These are phyloP conservation scores for Sesia bembeciformis DNA, from an alignment of 2,888 invertebrate genomes.

Conservation along the genomic window DNA sequence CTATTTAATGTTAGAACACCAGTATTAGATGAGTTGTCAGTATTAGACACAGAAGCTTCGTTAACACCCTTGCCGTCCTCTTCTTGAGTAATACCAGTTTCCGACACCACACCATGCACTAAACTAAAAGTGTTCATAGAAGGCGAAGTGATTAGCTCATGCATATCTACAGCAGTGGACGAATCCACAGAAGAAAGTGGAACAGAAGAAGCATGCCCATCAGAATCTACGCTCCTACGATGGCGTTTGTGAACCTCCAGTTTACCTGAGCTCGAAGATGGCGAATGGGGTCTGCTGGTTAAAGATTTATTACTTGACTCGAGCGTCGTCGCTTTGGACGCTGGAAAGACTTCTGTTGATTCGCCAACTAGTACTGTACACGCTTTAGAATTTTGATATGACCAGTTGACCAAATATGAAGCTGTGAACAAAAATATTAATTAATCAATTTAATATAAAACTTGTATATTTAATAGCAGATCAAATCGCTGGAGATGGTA, in stretches of 20 bases:
- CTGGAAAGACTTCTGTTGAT: constrained; percentile 78
- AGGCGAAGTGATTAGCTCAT: constrained; percentile 62
- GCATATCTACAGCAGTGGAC: constrained; percentile 63
- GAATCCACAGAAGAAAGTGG: constrained; percentile 46
- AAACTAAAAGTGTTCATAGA: constrained; percentile 55
- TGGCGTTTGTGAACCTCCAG: constrained; percentile 71
- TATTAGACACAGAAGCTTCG: constrained; percentile 42
- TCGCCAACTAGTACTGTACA: constrained; percentile 90
- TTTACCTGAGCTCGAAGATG: constrained; percentile 74
- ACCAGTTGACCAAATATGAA: constrained; percentile 88
- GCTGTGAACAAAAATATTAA: constrained; percentile 63
- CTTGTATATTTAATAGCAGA: too few species aligned
- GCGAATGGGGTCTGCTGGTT: constrained; percentile 77
- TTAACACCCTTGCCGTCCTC: constrained; percentile 29
- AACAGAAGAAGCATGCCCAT: constrained; percentile 71
- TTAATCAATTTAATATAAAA: too few species aligned
- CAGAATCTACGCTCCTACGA: constrained; percentile 79
- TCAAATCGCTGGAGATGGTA: too few species aligned
- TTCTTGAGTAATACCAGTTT: constrained; percentile 20
- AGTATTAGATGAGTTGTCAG: constrained; percentile 34
- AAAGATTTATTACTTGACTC: constrained; percentile 82
- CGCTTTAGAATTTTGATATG: constrained; percentile 87
- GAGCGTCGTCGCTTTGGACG: constrained; percentile 81
- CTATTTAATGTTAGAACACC: constrained; percentile 35
- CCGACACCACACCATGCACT: constrained; percentile 62